Conservation (phyloP, 2,888 invertebrate genomes). For the Orthosia gothica region DNA sequence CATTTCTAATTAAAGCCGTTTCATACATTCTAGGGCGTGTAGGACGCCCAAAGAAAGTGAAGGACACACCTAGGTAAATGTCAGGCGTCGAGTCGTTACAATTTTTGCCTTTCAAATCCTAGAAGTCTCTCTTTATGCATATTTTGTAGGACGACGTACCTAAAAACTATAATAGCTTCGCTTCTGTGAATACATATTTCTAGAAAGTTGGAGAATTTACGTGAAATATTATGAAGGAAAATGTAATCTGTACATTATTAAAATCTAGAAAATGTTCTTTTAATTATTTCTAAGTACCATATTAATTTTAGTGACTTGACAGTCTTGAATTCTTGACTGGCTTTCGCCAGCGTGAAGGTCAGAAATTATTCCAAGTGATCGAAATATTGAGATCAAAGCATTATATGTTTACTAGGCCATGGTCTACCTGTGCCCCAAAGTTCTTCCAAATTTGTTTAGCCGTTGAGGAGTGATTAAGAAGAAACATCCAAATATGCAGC, state of each 20-base stretch:
- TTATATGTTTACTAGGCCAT: too few relatives aligned
- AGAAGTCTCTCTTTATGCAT: conserved; percentile 27
- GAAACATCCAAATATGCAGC: too few relatives aligned
- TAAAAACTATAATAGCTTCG: conserved; percentile 34
- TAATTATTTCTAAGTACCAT: neutral
- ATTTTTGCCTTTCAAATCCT: conserved; percentile 41
- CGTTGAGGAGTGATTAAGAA: too few relatives aligned
- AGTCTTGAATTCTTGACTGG: too few relatives aligned
- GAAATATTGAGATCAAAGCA: too few relatives aligned
- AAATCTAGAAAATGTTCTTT: neutral
- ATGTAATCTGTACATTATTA: neutral
- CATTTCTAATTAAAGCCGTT: conserved; percentile 34
- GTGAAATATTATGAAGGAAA: neutral
- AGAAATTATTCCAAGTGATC: too few relatives aligned
- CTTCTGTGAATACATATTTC: conserved; percentile 34
- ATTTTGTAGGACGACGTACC: conserved; percentile 28
- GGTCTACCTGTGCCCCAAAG: too few relatives aligned
- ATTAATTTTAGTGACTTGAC: too few relatives aligned
- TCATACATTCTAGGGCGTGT: neutral
- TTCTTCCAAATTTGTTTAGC: too few relatives aligned
- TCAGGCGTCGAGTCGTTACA: conserved; percentile 26
- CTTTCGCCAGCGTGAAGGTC: too few relatives aligned
- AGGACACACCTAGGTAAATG: conserved; percentile 25
- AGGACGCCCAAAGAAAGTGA: conserved; percentile 20
- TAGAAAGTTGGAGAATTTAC: neutral